These are phyloP conservation scores for Cenopis cana DNA, from an alignment of 2,888 invertebrate species.

Conservation along the genomic window DNA sequence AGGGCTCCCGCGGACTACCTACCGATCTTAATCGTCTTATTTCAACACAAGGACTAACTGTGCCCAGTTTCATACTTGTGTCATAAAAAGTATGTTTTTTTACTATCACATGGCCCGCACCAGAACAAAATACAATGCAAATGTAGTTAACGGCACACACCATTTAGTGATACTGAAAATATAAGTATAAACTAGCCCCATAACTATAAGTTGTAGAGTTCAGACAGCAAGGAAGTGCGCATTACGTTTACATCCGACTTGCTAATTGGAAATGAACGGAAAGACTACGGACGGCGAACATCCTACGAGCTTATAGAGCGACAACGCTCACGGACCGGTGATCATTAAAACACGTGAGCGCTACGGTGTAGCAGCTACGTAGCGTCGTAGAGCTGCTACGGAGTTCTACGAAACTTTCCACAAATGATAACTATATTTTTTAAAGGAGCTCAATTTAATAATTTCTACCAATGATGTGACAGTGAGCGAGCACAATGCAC, in stretches of 20 bases:
- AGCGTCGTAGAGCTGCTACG: conserved; percentile 21
- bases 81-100: too few species aligned
- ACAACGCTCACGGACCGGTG: conserved; percentile 49
- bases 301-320: conserved; percentile 50
- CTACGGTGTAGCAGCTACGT: conserved; percentile 9
- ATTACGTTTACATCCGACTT: conserved; percentile 33
- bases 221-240: conserved; percentile 39
- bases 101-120: too few species aligned
- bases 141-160: not conserved
- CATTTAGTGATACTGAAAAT: not conserved
- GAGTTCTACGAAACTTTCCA: not conserved
- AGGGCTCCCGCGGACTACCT: too few species aligned
- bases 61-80: too few species aligned
- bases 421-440: not conserved
- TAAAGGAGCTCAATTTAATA: too few species aligned
- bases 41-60: too few species aligned
- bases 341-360: conserved; percentile 35
- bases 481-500: too few species aligned
- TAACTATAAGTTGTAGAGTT: too few species aligned
- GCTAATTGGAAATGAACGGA: conserved; percentile 50
- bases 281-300: conserved; percentile 43
- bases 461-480: too few species aligned
- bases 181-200: not conserved
- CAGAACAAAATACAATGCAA: not conserved
- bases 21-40: too few species aligned